Evolutionary conservation across 2,113 vertebrate species (phyloP), one percentile per base, ranked within the genome.

Genomic region (Athene noctua): DNA sequence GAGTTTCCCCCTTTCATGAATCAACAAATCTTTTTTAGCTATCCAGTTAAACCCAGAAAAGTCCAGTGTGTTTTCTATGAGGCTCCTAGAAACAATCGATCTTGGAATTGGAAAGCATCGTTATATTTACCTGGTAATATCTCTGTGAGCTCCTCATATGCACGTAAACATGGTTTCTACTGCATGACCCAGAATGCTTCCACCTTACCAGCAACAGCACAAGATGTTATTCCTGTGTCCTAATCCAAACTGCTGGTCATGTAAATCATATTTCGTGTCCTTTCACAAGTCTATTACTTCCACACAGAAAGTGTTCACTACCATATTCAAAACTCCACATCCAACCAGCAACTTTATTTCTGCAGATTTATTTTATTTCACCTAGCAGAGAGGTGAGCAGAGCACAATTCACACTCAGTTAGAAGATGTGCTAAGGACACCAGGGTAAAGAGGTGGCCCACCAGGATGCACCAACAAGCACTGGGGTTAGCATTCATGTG

Each of bases 221-320:
- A 49, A 34, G 34, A 38, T 51, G 10, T 7, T 80, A 17, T 42
- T 77, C 65, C 26, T 1, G 0, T 17, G 16, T 68, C n/a, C 29
- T 42, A 55, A 38, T 36, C 21, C 63, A 52, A 55, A 72, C 15
- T 51, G 32, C 27, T 78, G 34, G 34, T 80, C 42, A 49, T 16
- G 11, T 15, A n/a, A 80, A 6, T 75, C 61, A 70, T 32, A 7
- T 47, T 42, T 0, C 0, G 8, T 16, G 8, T 46, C 30, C 54
- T 51, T 88, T 79, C 58, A 82, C 38, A 82, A 79, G 18, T n/a
- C 12, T 22, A 12, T 59, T 71, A 54, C 9, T 79, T 67, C 29
- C 36, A 59, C 44, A 57, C 19, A 55, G 83, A 32, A 47, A 12
- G 2, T 2, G 2, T 36, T 71, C 55, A 79, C 18, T 42, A 58